Percentiles rank a stretch among this genome's conserved stretches.
Conservation (phyloP, 2,888 invertebrate genomes). For the Euplexia lucipara region DNA sequence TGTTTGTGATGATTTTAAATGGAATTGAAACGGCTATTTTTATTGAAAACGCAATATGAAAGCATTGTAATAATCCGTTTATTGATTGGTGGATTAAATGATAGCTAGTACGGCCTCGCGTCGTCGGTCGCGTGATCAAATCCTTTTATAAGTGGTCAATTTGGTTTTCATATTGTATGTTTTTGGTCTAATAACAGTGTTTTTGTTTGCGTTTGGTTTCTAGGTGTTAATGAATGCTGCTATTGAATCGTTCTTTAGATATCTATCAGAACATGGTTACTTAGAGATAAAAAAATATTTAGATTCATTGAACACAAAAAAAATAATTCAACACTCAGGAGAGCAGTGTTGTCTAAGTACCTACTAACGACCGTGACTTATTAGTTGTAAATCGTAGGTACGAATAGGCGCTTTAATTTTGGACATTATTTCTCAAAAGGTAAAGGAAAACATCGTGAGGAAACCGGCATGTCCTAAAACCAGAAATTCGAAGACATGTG, state of each 20-base stretch:
- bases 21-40: slow-evolving; percentile 66
- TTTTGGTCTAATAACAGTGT: background rate
- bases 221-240: background rate
- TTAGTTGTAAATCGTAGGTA: too few relatives aligned
- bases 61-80: slow-evolving; percentile 63
- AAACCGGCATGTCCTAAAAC: too few relatives aligned
- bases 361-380: too few relatives aligned
- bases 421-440: too few relatives aligned
- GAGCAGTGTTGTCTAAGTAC: too few relatives aligned
- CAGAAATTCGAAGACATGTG: too few relatives aligned
- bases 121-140: slow-evolving; percentile 15
- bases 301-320: background rate
- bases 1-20: slow-evolving; percentile 51
- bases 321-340: too few relatives aligned
- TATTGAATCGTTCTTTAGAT: background rate
- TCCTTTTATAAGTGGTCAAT: slow-evolving; percentile 31
- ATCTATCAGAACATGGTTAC: background rate
- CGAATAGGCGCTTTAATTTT: too few relatives aligned
- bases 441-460: too few relatives aligned
- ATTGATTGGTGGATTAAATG: slow-evolving; percentile 58
- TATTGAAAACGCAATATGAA: slow-evolving; percentile 66
- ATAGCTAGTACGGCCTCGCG: slow-evolving; percentile 18
- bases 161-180: background rate
- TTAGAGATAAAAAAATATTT: background rate
- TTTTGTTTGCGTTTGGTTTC: slow-evolving; percentile 12